Base-by-base conservation (phyloP, 23 tunicate species). In the Botrylloides violaceus region DNA sequence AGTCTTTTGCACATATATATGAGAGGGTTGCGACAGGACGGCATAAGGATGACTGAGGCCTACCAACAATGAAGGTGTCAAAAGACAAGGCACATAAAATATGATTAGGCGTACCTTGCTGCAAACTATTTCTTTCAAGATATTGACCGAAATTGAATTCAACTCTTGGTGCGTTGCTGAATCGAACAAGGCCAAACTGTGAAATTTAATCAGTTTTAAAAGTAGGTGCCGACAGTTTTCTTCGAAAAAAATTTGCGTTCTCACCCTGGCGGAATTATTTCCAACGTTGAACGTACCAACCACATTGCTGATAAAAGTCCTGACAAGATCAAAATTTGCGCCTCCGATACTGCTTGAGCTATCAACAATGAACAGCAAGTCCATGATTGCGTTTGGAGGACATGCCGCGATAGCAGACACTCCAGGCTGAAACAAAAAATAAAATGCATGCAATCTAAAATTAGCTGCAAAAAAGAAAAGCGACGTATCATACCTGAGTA, bases 341-440 rank as follows among this genome's bases (percentile, higher is more conserved):
- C 30, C 70, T 23, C 83, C 77, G 22, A 92, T 76, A 59, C 81
- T 72, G 0, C 86, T 78, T 2, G 98, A 91, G 60, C 85, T 75
- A 59, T 92, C 98, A 49, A 84, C 73, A 43, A 92, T 65, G 30
- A 92, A 73, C 36, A 84, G 80, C 24, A 92, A 50, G 75, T 92
- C 98, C 75, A 92, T 73, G 29, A 76, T 66, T 1, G 85, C 77
- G 24, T 82, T 48, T 28, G 70, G 32, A 27, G 97, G 97, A 74
- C 95, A 87, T 19, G 66, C 49, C 26, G 88, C 80, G 0, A 81
- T 35, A 23, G n/a, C 58, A 4, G 29, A 26, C 4, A 34, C 64
- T 12, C 36, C 65, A 26, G 30, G 25, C 64, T 55, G 66, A 29
- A 3, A 72, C 50, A 0, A 29, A 55, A 55, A 56, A 43, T 43